Conservation (phyloP, 2,888 invertebrate genomes). For the Polyommatus iphigenia region DNA sequence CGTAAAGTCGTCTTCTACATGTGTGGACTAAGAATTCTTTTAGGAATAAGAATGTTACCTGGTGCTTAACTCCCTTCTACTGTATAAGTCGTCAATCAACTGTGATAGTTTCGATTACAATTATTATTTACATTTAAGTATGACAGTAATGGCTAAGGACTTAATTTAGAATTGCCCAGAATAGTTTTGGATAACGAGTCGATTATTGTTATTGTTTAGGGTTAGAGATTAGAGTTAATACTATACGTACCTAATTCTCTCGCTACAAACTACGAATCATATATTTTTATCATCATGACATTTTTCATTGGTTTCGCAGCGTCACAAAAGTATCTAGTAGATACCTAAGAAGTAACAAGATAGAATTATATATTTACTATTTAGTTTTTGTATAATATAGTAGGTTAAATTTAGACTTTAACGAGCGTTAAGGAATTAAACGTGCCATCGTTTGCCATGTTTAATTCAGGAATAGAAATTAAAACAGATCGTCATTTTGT, state of each 20-base stretch:
- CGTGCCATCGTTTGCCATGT: conserved; percentile 75
- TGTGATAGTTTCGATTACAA: conserved; percentile 57
- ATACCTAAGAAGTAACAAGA: not conserved
- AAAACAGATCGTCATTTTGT: not conserved
- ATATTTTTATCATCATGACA: not conserved
- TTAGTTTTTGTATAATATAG: conserved; percentile 25
- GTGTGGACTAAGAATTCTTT: not conserved
- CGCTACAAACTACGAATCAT: not conserved
- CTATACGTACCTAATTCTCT: no score
- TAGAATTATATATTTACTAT: not conserved
- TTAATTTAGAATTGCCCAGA: not conserved
- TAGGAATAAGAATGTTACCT: conserved; percentile 12
- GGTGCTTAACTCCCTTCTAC: conserved; percentile 13
- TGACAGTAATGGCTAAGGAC: not conserved
- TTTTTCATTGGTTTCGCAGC: no score
- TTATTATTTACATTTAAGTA: conserved; percentile 11
- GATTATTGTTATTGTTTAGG: no score
- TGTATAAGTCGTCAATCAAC: conserved; percentile 44
- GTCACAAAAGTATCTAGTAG: not conserved
- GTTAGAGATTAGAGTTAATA: no score
- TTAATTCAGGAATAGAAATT: conserved; percentile 55
- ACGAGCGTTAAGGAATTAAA: conserved; percentile 62
- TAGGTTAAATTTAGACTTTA: conserved; percentile 25
- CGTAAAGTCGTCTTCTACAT: no score
- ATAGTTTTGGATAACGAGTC: no score